Evolutionary conservation across 2,113 vertebrate genomes (phyloP).

Genomic region (Corapipo altera): DNA sequence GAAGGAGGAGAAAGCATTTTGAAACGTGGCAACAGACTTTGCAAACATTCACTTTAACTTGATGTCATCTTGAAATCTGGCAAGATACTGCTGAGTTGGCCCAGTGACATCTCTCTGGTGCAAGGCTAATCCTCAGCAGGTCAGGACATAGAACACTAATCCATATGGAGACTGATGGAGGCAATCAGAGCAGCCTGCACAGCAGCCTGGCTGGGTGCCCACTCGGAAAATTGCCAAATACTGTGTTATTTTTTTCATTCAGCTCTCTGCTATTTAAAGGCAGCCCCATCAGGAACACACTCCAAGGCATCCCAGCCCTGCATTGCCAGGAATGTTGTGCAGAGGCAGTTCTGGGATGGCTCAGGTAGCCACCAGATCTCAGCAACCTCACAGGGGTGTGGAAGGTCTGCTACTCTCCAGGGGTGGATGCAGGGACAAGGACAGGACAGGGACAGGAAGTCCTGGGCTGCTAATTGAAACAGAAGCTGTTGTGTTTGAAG

Average conservation of each 20-base stretch:
- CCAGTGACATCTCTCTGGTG: background rate
- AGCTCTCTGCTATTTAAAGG: background rate
- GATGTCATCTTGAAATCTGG: background rate
- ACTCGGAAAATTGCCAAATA: background rate
- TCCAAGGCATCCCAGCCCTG: background rate
- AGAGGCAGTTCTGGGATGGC: background rate
- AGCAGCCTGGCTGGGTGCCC: background rate
- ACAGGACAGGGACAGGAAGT: background rate
- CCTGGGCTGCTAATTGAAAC: background rate
- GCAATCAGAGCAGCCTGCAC: background rate
- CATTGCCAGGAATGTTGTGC: background rate
- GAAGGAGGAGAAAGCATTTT: background rate
- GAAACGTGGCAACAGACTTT: background rate
- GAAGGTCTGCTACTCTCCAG: background rate
- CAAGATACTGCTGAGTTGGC: background rate
- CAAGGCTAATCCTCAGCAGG: background rate
- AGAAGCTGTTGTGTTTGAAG: background rate
- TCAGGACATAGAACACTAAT: background rate
- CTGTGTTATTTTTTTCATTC: background rate
- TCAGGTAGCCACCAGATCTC: background rate
- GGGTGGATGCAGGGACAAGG: background rate
- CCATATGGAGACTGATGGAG: background rate
- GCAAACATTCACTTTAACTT: background rate
- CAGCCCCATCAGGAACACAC: background rate
- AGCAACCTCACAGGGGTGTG: background rate